Base-by-base conservation (phyloP, 2,888 invertebrate genomes). In the Drosophila melanosoma region DNA sequence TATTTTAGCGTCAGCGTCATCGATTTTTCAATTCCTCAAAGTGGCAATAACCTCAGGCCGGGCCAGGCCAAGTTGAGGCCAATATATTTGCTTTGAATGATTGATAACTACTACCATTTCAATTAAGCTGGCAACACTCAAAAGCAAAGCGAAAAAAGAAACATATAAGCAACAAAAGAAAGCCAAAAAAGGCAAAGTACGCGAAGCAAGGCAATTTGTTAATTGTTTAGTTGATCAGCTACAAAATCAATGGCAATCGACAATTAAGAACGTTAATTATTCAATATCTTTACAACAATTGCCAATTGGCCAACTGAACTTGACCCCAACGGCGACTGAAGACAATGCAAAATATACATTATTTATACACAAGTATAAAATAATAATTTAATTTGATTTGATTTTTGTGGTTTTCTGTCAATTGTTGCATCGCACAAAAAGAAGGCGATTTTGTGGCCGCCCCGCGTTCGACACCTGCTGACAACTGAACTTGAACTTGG, bases 181-280 rank as follows among this genome's bases (percentile, higher is more conserved):
- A 81, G 71, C 64, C 56, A 71, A 70, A 65, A 62, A 62, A 65
- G 75, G 66, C 83, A 75, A 86, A 89, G 76, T 82, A 75, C 85
- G 66, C 60, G 74, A 45, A 45, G 45, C 90, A 87, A 89, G 83
- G 86, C 88, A 74, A 86, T 86, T 84, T 75, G 80, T 70, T 87
- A 88, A 90, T 87, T 87, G 90, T 78, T 79, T 79, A 66, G 75
- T 83, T 81, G 89, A 82, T 82, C 86, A 74, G 79, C 62, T 67
- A 84, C 76, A 88, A 23, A 90, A 84, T 79, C 90, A 89, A 90
- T 90, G 89, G 87, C 87, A 87, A 78, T 76, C 83, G 62, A 52
- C 74, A 85, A 89, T 85, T 89, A 89, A 71, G 54, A 66, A 69
- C 52, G 71, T 71, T 86, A 89, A 86, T 86, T 89, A 69, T 74